A percentile compares a stretch with the other conserved stretches of the same genome.
Conservation (phyloP, 2,888 invertebrate genomes). For the Hypena proboscidalis region DNA sequence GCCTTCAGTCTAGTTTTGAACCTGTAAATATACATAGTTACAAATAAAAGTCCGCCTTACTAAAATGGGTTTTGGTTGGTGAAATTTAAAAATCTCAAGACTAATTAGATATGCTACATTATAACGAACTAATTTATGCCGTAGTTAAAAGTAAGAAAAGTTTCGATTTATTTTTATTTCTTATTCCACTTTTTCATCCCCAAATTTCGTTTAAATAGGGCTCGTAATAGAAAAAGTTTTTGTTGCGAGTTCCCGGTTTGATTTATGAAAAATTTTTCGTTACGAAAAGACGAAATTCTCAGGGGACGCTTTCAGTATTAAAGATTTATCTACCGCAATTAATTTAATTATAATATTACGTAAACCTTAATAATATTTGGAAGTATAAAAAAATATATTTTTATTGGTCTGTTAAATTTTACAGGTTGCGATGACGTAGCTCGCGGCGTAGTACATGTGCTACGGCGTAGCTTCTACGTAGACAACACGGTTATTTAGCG, state of each 20-base stretch:
- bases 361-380: not conserved
- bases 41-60: too few species aligned
- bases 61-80: too few species aligned
- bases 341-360: constrained; percentile 19
- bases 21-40: too few species aligned
- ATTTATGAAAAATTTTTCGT: constrained; percentile 50
- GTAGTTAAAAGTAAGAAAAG: not conserved
- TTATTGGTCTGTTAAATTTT: not conserved
- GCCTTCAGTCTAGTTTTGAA: too few species aligned
- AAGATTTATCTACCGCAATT: constrained; percentile 35
- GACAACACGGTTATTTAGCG: constrained; percentile 5
- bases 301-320: constrained; percentile 40
- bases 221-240: constrained; percentile 49
- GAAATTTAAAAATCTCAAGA: too few species aligned
- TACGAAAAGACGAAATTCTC: constrained; percentile 34
- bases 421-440: not conserved
- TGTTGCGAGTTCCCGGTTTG: constrained; percentile 31
- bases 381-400: not conserved
- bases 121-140: too few species aligned
- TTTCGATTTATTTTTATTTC: constrained; percentile 25
- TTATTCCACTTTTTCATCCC: constrained; percentile 12
- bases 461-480: constrained; percentile 11
- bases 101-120: too few species aligned
- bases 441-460: not conserved
- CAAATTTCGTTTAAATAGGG: constrained; percentile 32